phyloP scores from a whole-genome alignment of 2,888 invertebrate genomes.

The Netelia melanura region DNA sequence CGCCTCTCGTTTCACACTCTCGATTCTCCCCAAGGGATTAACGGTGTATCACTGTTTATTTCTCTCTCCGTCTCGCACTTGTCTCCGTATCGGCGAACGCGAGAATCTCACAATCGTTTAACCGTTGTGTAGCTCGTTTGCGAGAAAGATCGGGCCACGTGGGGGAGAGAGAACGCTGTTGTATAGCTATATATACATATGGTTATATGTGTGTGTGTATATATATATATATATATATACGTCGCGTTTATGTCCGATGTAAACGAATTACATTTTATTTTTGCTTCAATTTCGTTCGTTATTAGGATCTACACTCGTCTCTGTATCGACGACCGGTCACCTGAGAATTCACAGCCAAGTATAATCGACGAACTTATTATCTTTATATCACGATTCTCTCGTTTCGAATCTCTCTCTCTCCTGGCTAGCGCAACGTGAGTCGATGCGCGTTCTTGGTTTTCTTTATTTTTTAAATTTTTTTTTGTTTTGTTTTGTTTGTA shows the following conservation, averaged over 20 bases:
- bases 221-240: not conserved
- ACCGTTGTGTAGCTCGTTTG: conserved; percentile 2
- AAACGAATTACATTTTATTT: conserved; percentile 1
- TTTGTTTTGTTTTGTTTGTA: not conserved
- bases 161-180: conserved; percentile 35
- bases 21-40: not conserved
- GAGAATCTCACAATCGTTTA: conserved; percentile 1
- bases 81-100: not conserved
- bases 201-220: too few relatives aligned
- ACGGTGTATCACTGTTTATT: not conserved
- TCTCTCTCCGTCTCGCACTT: not conserved
- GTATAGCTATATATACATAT: not conserved
- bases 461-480: not conserved
- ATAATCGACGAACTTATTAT: conserved; percentile 2
- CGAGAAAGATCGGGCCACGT: conserved; percentile 50
- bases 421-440: not conserved
- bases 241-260: not conserved
- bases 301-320: not conserved
- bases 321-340: conserved; percentile 7
- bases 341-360: conserved; percentile 39
- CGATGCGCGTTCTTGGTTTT: too few relatives aligned
- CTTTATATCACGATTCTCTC: conserved; percentile 22
- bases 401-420: not conserved
- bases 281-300: not conserved
- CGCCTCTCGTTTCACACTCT: conserved; percentile 2